Conservation (phyloP, 2,797 vertebrate genomes). For the Myioborus miniatus region DNA sequence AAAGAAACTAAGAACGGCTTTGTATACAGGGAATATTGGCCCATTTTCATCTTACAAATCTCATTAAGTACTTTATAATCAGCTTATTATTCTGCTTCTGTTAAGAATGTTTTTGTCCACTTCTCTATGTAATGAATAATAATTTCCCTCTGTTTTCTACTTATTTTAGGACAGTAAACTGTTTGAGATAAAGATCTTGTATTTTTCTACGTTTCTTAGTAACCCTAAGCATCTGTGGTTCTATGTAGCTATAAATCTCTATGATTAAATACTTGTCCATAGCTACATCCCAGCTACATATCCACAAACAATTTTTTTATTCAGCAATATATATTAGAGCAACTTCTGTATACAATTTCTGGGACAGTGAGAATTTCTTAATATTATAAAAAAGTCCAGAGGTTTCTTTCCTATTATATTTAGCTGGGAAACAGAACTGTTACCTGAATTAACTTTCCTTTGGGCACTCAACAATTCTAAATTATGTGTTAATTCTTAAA, state of each 20-base stretch:
- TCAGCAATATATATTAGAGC: neutral
- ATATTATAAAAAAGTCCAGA: neutral
- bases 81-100: slow-evolving; percentile 61
- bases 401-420: neutral
- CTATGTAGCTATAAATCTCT: neutral
- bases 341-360: neutral
- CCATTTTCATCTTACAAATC: slow-evolving; percentile 61
- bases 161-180: neutral
- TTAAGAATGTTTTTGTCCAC: slow-evolving; percentile 43
- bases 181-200: neutral
- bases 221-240: neutral
- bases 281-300: neutral
- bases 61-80: slow-evolving; percentile 67
- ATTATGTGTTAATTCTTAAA: neutral
- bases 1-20: slow-evolving; percentile 39
- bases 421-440: neutral
- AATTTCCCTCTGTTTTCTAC: neutral
- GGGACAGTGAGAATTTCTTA: neutral
- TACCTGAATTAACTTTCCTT: neutral
- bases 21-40: slow-evolving; percentile 44
- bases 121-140: neutral
- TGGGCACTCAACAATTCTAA: neutral
- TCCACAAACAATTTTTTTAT: neutral
- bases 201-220: neutral
- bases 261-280: neutral